Percentiles rank a stretch among this genome's conserved stretches.
Evolutionary conservation across 2,888 invertebrate species (phyloP).

Genomic region (Cloeon dipterum): DNA sequence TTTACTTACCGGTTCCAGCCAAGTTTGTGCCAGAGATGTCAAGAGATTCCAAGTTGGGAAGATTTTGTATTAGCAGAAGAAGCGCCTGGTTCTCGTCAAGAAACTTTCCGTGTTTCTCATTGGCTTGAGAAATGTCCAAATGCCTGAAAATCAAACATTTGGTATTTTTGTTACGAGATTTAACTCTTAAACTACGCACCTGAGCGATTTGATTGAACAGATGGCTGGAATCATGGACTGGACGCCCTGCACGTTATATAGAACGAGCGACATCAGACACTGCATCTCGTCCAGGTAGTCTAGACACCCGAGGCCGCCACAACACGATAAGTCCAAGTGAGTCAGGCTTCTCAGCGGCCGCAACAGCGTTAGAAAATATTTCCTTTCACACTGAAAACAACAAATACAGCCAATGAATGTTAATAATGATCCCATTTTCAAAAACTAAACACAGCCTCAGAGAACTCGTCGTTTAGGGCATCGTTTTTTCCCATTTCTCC

Average conservation of each 20-base stretch:
- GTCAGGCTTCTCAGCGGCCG: slow-evolving; percentile 33
- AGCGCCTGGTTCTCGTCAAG: slow-evolving; percentile 50
- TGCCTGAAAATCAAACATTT: slow-evolving; percentile 27
- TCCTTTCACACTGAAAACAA: slow-evolving; percentile 8
- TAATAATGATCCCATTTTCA: too few species aligned
- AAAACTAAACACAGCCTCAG: too few species aligned
- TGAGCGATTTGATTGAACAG: slow-evolving; percentile 22
- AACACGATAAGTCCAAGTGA: slow-evolving; percentile 48
- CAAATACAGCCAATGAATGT: too few species aligned
- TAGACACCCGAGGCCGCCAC: slow-evolving; percentile 35
- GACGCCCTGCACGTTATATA: slow-evolving; percentile 56
- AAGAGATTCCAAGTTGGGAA: slow-evolving; percentile 55
- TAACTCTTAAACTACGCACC: slow-evolving; percentile 15
- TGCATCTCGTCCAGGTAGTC: slow-evolving; percentile 39
- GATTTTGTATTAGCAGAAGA: slow-evolving; percentile 39
- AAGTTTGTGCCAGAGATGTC: slow-evolving; percentile 94
- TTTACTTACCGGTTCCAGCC: slow-evolving; percentile 44
- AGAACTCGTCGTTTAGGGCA: too few species aligned
- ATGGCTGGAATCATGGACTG: slow-evolving; percentile 23
- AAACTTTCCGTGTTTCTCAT: slow-evolving; percentile 47
- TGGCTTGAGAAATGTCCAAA: slow-evolving; percentile 64
- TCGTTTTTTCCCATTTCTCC: too few species aligned
- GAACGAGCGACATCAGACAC: slow-evolving; percentile 45
- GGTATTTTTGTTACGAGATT: neutral
- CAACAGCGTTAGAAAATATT: slow-evolving; percentile 27